Evolutionary conservation across 2,797 vertebrate species (phyloP).

Genomic region (Arnoldichthys spilopterus): DNA sequence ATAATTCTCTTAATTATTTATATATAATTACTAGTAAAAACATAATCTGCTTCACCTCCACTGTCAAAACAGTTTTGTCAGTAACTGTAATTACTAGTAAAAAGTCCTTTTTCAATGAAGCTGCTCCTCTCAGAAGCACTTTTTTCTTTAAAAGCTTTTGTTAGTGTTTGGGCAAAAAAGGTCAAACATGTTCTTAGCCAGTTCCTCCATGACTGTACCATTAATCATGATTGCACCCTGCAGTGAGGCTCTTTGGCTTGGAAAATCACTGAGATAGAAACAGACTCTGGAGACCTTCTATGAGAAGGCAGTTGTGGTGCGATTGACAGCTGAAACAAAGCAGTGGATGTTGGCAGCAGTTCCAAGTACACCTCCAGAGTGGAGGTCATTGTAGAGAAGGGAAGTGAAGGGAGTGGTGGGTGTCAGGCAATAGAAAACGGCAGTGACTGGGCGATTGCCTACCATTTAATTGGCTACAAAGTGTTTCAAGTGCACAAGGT

Average conservation of each 20-base stretch:
- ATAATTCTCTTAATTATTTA: too few species aligned
- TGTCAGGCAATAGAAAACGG: conserved; percentile 5
- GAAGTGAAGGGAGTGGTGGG: background rate
- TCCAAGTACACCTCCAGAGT: conserved; percentile 16
- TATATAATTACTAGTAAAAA: too few species aligned
- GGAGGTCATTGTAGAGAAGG: conserved; percentile 7
- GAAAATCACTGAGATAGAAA: conserved; percentile 51
- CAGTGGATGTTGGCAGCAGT: conserved; percentile 47
- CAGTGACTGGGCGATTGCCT: conserved; percentile 6
- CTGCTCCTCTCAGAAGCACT: background rate
- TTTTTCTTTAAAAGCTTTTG: conserved; percentile 34
- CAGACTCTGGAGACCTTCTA: conserved; percentile 19
- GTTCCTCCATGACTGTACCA: conserved; percentile 43
- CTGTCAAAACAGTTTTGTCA: too few species aligned
- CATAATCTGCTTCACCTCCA: too few species aligned
- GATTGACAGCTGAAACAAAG: conserved; percentile 46
- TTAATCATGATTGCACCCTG: conserved; percentile 46
- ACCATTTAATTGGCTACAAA: conserved; percentile 14
- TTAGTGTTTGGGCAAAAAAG: conserved; percentile 38
- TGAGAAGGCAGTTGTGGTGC: conserved; percentile 24
- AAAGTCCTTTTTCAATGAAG: too few species aligned
- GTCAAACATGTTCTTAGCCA: conserved; percentile 48
- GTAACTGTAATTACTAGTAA: too few species aligned
- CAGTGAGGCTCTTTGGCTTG: conserved; percentile 42
- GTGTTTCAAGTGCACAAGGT: background rate